These are phyloP conservation scores for Champsocephalus gunnari DNA, from an alignment of 2,797 vertebrate species.

Conservation along the genomic window DNA sequence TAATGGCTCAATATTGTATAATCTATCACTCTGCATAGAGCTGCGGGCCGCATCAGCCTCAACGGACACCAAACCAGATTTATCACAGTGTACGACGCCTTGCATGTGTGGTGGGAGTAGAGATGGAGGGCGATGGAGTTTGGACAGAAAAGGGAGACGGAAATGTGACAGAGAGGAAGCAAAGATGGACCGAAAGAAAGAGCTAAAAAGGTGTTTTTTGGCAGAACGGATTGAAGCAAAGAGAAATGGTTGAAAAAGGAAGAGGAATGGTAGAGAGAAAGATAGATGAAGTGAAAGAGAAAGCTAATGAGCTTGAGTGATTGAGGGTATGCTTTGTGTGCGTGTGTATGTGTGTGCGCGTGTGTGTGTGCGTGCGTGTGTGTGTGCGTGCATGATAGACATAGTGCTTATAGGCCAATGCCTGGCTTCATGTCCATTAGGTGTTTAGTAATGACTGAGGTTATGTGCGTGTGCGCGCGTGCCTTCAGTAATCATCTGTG, in stretches of 20 bases:
- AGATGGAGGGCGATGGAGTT: conserved; percentile 44
- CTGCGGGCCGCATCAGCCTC: conserved; percentile 73
- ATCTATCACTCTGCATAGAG: conserved; percentile 79
- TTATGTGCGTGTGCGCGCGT: conserved; percentile 21
- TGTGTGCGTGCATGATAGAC: conserved; percentile 51
- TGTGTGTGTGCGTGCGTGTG: conserved; percentile 42
- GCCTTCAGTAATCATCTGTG: conserved; percentile 69
- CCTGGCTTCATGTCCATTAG: conserved; percentile 68
- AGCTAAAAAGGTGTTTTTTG: conserved; percentile 19
- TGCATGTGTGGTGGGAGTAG: conserved; percentile 56
- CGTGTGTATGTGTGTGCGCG: conserved; percentile 21
- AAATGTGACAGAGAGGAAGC: conserved; percentile 35
- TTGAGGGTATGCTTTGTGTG: conserved; percentile 52
- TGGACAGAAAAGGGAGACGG: conserved; percentile 51
- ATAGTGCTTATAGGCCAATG: conserved; percentile 68
- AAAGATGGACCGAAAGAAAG: background rate
- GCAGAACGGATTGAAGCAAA: conserved; percentile 24
- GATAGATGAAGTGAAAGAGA: conserved; percentile 59
- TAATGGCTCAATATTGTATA: conserved; percentile 78
- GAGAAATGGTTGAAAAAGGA: conserved; percentile 31
- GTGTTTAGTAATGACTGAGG: conserved; percentile 68
- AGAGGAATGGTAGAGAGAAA: conserved; percentile 47
- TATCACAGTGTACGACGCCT: conserved; percentile 64
- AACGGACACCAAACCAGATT: conserved; percentile 71
- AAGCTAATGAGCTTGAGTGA: conserved; percentile 73